phyloP scores from a whole-genome alignment of 64 coral and sea anemone species.

The Stichodactyla helianthus region DNA sequence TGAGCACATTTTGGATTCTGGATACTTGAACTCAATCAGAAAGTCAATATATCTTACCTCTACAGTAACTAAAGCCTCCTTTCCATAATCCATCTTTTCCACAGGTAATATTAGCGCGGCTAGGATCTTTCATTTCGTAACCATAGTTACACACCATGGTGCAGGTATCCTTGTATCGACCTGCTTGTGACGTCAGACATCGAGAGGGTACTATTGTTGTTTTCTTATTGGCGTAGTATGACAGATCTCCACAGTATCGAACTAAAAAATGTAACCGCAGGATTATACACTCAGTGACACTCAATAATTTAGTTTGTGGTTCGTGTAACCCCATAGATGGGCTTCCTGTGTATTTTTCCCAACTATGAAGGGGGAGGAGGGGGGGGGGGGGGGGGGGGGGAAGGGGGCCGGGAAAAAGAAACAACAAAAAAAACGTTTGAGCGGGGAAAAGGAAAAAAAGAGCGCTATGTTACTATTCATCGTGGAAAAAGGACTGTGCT shows the following conservation, averaged over 20 bases:
- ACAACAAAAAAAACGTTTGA: too few relatives aligned
- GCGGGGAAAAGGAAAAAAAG: too few relatives aligned
- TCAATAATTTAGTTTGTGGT: too few relatives aligned
- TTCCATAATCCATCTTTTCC: not conserved
- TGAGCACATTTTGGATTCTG: not conserved
- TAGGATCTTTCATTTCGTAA: not conserved
- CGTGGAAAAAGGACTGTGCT: too few relatives aligned
- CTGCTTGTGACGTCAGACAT: not conserved
- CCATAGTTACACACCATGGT: conserved; percentile 4
- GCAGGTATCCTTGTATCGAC: not conserved
- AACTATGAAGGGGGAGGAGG: too few relatives aligned
- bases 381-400: too few relatives aligned
- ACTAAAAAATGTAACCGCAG: not conserved
- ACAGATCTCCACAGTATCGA: not conserved
- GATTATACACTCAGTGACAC: too few relatives aligned
- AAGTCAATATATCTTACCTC: not conserved
- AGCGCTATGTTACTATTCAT: too few relatives aligned
- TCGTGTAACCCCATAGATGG: too few relatives aligned
- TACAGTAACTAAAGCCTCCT: not conserved
- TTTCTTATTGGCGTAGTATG: not conserved
- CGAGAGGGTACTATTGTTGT: not conserved
- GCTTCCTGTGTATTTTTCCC: too few relatives aligned
- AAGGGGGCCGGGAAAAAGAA: too few relatives aligned
- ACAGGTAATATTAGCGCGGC: not conserved
- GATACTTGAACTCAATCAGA: not conserved